Conservation (phyloP, 2,888 invertebrate species). For the Globia sparganii region DNA sequence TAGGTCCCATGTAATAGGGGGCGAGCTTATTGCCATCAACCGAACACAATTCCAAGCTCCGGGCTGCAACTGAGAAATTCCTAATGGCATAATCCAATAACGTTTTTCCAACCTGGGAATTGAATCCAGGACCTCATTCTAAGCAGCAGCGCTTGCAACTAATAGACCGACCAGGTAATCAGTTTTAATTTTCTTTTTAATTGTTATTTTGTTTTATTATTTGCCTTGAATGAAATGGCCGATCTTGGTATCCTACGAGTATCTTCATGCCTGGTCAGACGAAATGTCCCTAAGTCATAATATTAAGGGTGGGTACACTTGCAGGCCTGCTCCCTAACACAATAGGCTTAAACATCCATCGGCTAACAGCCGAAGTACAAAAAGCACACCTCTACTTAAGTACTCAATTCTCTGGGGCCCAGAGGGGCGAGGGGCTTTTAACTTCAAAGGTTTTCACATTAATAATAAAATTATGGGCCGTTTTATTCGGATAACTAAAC, state of each 20-base stretch:
- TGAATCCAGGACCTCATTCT: not conserved
- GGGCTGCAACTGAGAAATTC: not conserved
- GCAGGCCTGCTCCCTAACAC: not conserved
- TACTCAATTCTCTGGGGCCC: conserved; percentile 13
- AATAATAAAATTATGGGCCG: not conserved
- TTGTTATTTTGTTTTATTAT: not conserved
- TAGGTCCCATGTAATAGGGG: not conserved
- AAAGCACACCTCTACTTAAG: conserved; percentile 11
- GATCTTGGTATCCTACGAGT: not conserved
- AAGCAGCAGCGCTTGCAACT: not conserved
- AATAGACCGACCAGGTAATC: no score
- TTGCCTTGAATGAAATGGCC: not conserved
- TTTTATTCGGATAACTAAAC: not conserved
- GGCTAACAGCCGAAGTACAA: not conserved
- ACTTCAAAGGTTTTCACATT: conserved; percentile 28
- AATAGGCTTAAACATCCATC: conserved; percentile 3
- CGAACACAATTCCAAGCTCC: not conserved
- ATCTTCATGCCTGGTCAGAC: no score
- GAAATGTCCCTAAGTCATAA: not conserved
- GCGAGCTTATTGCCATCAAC: not conserved
- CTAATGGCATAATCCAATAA: not conserved
- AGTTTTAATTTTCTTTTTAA: not conserved
- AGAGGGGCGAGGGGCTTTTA: conserved; percentile 21
- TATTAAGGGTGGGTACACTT: not conserved
- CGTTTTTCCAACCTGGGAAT: not conserved